Conservation (phyloP, 2,113 vertebrate genomes). For the Mesembrinibis cayennensis region DNA sequence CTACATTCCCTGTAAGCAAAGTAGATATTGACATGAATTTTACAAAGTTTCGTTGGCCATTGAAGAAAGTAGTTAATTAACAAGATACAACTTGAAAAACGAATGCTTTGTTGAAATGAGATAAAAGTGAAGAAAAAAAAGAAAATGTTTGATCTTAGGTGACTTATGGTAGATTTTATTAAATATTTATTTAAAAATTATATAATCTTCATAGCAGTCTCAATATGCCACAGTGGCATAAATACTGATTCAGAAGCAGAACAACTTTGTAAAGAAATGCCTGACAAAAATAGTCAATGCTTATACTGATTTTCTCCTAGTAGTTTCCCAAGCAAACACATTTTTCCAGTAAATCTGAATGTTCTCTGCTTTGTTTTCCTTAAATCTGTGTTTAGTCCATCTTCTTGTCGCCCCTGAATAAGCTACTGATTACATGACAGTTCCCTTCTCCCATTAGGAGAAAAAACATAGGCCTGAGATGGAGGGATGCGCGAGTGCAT, state of each 20-base stretch:
- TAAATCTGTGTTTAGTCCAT: too few species aligned
- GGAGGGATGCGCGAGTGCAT: background rate
- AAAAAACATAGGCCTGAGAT: too few species aligned
- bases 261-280: background rate
- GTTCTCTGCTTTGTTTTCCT: background rate
- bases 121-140: background rate
- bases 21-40: background rate
- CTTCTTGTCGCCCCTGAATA: background rate
- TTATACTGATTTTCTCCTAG: background rate
- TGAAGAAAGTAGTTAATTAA: background rate
- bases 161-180: background rate
- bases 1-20: background rate
- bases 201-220: background rate
- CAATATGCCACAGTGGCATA: background rate
- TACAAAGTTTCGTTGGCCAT: background rate
- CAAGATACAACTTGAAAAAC: background rate
- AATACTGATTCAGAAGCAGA: background rate
- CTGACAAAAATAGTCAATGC: background rate
- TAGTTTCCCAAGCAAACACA: background rate
- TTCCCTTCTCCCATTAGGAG: background rate
- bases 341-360: background rate
- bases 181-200: background rate
- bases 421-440: background rate
- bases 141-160: background rate
- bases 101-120: background rate